phyloP scores from a whole-genome alignment of 2,113 vertebrate genomes.

The Pantherophis guttatus region DNA sequence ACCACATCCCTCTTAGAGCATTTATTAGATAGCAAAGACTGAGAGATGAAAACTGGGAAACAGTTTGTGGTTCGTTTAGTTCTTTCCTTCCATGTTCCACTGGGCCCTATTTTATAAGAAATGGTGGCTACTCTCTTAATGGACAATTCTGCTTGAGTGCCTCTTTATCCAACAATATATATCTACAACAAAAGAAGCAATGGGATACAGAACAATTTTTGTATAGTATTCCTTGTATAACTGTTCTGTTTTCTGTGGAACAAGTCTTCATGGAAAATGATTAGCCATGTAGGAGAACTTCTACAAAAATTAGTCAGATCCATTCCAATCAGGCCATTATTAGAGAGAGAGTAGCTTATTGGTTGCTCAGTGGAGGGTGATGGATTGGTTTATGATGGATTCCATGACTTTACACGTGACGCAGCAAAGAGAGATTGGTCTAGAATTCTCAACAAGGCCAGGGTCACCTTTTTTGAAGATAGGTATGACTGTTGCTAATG shows the following conservation, averaged over 20 bases:
- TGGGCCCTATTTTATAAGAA: conserved; percentile 2
- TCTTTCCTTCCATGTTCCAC: conserved; percentile 23
- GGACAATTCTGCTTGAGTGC: neutral
- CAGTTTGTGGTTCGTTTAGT: conserved; percentile 49
- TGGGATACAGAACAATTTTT: neutral
- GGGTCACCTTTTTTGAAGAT: too few relatives aligned
- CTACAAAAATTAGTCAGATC: neutral
- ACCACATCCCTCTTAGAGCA: too few relatives aligned
- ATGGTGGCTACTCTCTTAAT: neutral
- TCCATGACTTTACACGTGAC: too few relatives aligned
- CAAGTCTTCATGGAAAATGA: neutral
- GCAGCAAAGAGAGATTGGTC: too few relatives aligned
- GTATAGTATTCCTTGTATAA: neutral
- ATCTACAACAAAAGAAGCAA: neutral
- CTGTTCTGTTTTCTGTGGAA: neutral
- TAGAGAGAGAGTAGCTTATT: too few relatives aligned
- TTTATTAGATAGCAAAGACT: conserved; percentile 54
- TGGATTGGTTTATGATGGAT: too few relatives aligned
- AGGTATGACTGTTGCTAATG: too few relatives aligned
- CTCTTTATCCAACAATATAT: neutral
- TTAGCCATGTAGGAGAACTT: neutral
- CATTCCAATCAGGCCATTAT: neutral
- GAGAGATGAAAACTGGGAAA: conserved; percentile 45
- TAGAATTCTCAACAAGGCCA: too few relatives aligned
- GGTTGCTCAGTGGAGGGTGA: too few relatives aligned